Base-by-base conservation (phyloP, 2,888 invertebrate species). In the Morpho achilles region DNA sequence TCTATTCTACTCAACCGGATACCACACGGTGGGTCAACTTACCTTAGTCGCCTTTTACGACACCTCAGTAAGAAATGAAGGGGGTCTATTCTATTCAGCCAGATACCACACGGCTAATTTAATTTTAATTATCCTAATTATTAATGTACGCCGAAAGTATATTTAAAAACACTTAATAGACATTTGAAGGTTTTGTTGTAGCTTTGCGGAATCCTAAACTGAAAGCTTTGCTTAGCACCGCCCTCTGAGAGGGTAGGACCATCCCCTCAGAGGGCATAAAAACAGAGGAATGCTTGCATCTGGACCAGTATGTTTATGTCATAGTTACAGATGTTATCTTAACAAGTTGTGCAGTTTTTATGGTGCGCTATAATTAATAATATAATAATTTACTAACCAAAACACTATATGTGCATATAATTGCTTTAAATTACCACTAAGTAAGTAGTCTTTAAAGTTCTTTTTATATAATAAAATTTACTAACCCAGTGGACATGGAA, bases 201-300 rank as follows among this genome's bases (percentile, higher is more conserved):
- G 39, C 39, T 8, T 41, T 61, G 47, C 53, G 48, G 59, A 50
- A 39, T 60, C 62, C 66, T 64, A 67, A 67, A 64, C 44, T 45
- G 56, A 59, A 58, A 62, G 60, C 56, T 56, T 49, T 53, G 9
- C 53, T 64, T 60, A 63, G 78, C 71, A 60, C 80, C 87, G 85
- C 87, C 87, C 80, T 80, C 77, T 64, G 50, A 46, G 64, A 65
- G 79, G 78, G 79, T 78, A 69, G 75, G 73, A 69, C 76, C 85
- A 76, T 72, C 82, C 84, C 84, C 74, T 71, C 72, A 62, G 68
- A 70, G 69, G 68, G 65, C 68, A 75, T 84, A 84, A 79, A 87
- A 81, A 69, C 69, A 46, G 75, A 81, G 87, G 82, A 85, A 87
- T 82, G 83, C 83, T 87, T 81, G 51, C 64, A 64, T 74, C 71